phyloP scores from a whole-genome alignment of 1,140 invertebrate genomes.

The Brachionus koreanus region DNA sequence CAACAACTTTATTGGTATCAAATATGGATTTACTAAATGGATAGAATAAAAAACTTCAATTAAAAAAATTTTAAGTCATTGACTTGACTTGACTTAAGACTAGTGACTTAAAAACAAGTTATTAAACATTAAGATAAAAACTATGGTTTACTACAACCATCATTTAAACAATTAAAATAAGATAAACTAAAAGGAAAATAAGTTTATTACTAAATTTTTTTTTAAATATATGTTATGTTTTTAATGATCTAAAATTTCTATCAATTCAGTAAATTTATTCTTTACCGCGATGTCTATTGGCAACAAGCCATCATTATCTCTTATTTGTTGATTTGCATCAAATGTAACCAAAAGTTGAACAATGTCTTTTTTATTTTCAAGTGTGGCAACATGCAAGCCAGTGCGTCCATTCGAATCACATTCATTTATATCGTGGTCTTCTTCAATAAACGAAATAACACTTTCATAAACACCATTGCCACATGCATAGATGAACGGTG shows the following conservation, averaged over 20 bases:
- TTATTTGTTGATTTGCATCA: neutral
- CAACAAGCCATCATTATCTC: neutral
- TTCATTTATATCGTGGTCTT: neutral
- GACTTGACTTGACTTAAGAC: too few species aligned
- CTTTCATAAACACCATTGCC: neutral
- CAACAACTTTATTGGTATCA: too few species aligned
- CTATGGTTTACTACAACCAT: neutral
- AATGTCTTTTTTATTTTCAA: constrained; percentile 17
- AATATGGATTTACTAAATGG: too few species aligned
- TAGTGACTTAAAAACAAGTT: too few species aligned
- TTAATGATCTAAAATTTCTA: neutral
- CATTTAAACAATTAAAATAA: neutral
- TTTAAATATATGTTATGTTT: neutral
- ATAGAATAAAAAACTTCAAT: too few species aligned
- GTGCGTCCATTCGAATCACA: neutral
- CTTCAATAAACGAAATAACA: constrained; percentile 5
- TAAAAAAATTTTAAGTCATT: too few species aligned
- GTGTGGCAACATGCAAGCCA: neutral
- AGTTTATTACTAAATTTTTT: neutral
- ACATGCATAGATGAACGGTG: neutral
- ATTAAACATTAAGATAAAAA: neutral
- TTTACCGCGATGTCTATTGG: neutral
- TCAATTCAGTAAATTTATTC: neutral
- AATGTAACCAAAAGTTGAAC: neutral
- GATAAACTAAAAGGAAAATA: neutral